Conservation (phyloP, 2,113 vertebrate genomes). For the Pristiophorus japonicus region DNA sequence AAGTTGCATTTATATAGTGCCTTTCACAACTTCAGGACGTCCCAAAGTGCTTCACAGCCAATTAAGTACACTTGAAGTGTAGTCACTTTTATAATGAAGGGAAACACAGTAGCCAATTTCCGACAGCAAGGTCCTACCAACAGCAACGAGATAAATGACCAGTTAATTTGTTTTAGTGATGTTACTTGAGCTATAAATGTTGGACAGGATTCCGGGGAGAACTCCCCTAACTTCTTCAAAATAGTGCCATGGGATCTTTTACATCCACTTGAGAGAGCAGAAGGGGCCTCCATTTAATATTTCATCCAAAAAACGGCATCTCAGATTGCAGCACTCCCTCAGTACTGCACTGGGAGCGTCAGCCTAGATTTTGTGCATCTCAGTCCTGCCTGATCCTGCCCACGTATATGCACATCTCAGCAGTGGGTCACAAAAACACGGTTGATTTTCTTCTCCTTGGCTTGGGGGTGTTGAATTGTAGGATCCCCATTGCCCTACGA, state of each 20-base stretch:
- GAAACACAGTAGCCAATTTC: neutral
- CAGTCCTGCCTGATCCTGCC: neutral
- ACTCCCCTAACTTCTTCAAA: neutral
- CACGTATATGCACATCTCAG: neutral
- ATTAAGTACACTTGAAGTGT: neutral
- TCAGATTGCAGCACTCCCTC: neutral
- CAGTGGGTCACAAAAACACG: neutral
- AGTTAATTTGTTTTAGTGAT: neutral
- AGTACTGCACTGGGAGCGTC: neutral
- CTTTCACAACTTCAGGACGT: neutral
- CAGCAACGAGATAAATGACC: neutral
- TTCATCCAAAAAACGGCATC: neutral
- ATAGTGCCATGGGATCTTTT: neutral
- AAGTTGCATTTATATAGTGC: neutral
- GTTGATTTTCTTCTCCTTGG: neutral
- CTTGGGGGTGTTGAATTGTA: neutral
- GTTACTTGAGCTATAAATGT: neutral
- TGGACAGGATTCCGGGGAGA: neutral
- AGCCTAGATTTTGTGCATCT: neutral
- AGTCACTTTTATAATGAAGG: neutral
- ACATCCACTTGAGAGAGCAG: neutral
- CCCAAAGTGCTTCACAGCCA: neutral
- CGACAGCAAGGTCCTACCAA: neutral
- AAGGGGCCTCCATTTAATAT: neutral
- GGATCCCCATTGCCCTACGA: neutral